Conservation (phyloP, 2,888 invertebrate genomes). For the Andricus quercusramuli region DNA sequence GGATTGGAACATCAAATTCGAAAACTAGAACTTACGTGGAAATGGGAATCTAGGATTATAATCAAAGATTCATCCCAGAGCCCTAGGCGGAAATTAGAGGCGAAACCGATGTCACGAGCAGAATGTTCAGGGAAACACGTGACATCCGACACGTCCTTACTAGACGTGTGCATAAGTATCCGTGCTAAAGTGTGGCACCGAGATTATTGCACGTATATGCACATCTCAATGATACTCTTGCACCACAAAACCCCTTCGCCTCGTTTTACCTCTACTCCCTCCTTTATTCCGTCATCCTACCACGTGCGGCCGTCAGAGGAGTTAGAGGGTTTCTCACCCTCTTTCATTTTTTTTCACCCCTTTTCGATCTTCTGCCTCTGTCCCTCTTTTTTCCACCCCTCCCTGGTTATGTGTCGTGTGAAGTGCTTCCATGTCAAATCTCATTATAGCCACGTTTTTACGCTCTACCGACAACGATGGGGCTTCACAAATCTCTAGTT, state of each 20-base stretch:
- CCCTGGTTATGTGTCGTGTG: slow-evolving; percentile 53
- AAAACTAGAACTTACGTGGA: neutral
- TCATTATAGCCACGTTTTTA: slow-evolving; percentile 71
- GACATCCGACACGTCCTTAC: slow-evolving; percentile 26
- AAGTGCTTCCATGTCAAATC: slow-evolving; percentile 73
- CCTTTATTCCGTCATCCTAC: slow-evolving; percentile 14
- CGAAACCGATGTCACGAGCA: slow-evolving; percentile 24
- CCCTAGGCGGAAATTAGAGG: slow-evolving; percentile 9
- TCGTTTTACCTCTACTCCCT: slow-evolving; percentile 1
- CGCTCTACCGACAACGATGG: slow-evolving; percentile 60
- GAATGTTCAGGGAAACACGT: slow-evolving; percentile 31
- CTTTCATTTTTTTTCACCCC: slow-evolving; percentile 32
- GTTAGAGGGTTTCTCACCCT: slow-evolving; percentile 36
- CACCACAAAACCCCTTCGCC: slow-evolving; percentile 6
- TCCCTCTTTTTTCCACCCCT: slow-evolving; percentile 44
- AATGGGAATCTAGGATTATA: slow-evolving; percentile 33
- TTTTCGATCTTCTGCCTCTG: slow-evolving; percentile 33
- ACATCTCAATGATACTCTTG: slow-evolving; percentile 39
- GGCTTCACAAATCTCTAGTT: slow-evolving; percentile 59
- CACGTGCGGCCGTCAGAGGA: slow-evolving; percentile 17
- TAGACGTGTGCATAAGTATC: slow-evolving; percentile 29
- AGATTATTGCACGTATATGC: slow-evolving; percentile 38
- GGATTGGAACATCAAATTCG: slow-evolving; percentile 5
- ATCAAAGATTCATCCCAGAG: slow-evolving; percentile 23
- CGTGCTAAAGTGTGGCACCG: slow-evolving; percentile 21